phyloP scores from a whole-genome alignment of 30 jellyfish, hydroid and myxozoan species.

The Morbakka virulenta region DNA sequence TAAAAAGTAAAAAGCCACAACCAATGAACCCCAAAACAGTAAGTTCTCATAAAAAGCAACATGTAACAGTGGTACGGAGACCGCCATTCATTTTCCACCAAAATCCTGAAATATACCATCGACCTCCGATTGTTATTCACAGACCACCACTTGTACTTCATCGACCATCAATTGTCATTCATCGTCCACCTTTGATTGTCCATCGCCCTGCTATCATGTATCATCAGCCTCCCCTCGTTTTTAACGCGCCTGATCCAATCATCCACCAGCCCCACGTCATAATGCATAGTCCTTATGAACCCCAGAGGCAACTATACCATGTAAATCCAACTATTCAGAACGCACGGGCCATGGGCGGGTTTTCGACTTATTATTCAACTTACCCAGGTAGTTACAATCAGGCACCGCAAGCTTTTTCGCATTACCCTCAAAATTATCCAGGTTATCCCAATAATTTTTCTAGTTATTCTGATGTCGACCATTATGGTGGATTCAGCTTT shows the following conservation, averaged over 20 bases:
- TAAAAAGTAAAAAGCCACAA: background rate
- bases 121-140: constrained; percentile 82
- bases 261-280: constrained; percentile 79
- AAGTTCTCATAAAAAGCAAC: constrained; percentile 63
- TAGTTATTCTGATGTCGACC: background rate
- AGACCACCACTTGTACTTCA: constrained; percentile 84
- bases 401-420: background rate
- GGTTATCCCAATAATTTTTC: background rate
- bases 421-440: background rate
- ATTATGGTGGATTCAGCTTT: background rate
- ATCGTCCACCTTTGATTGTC: constrained; percentile 84
- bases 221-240: constrained; percentile 92
- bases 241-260: constrained; percentile 82
- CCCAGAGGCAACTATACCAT: constrained; percentile 73
- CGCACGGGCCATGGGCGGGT: background rate
- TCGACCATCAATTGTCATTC: constrained; percentile 86
- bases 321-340: constrained; percentile 42
- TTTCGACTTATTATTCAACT: too few species aligned
- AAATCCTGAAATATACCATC: constrained; percentile 76
- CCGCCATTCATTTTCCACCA: constrained; percentile 81
- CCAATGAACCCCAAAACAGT: background rate
- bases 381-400: background rate
- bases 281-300: constrained; percentile 74
- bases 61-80: constrained; percentile 67
- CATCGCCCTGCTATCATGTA: constrained; percentile 82